Base-by-base conservation (phyloP, 1,140 invertebrate species). In the Apis dorsata region DNA sequence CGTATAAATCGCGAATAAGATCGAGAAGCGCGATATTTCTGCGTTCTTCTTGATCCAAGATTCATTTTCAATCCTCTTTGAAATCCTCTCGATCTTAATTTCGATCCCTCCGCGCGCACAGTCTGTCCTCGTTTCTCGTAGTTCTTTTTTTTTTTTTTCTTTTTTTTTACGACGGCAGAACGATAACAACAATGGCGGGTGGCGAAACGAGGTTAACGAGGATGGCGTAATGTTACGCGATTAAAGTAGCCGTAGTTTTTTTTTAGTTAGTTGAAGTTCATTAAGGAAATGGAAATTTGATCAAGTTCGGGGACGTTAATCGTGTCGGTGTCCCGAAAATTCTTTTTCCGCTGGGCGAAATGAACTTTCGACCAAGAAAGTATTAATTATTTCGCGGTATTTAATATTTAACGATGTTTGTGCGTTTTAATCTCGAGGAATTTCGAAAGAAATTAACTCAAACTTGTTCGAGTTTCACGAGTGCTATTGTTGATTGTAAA, bases 151-250 rank as follows among this genome's bases (percentile, higher is more conserved):
- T 74, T 81, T 79, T 82, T 87, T 2, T 34, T 34, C 3, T 44
- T 21, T 66, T 63, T 70, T 81, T 79, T 80, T 89, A 79, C 63
- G 69, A 21, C 59, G 70, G 12, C 9, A 28, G 44, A 21, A 62
- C 15, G 69, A 12, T 63, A 57, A 75, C 72, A 78, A 77, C 65
- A 24, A 62, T 24, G 51, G 21, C 24, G n/a, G 55, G n/a, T 87
- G 79, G 70, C 24, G 17, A 76, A 84, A 87, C 73, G 79, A 82
- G 73, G 79, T 82, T 88, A 88, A 88, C 81, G 87, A 88, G 73
- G 70, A 68, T 80, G 21, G 78, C 70, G 60, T 66, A 79, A 70
- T 76, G 86, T 87, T 81, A 79, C 85, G 53, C 60, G 77, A 88
- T 87, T 88, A 87, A 81, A 69, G 53, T 12, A 60, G 72, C n/a